These are phyloP conservation scores for Blastobasis adustella DNA, from an alignment of 2,888 invertebrate genomes.

Conservation along the genomic window DNA sequence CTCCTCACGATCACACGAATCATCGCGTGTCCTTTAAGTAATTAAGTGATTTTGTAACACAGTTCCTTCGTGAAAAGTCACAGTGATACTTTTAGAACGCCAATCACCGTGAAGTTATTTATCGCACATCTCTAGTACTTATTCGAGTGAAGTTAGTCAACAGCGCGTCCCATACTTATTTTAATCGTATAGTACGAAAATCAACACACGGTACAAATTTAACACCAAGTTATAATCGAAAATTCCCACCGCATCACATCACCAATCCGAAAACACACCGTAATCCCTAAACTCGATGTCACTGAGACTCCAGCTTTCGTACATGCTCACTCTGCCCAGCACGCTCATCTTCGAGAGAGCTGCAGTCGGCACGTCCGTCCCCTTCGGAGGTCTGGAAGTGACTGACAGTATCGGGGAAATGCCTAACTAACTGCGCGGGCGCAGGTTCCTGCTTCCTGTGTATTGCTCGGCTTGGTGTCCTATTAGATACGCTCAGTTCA, in stretches of 20 bases:
- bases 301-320: constrained; percentile 29
- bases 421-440: constrained; percentile 32
- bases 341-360: constrained; percentile 32
- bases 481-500: constrained; percentile 45
- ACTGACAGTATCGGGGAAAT: constrained; percentile 38
- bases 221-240: no score
- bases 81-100: no score
- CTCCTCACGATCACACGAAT: no score
- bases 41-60: no score
- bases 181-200: no score
- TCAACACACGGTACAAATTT: no score
- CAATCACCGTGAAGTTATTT: no score
- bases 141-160: no score
- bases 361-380: constrained; percentile 24
- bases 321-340: constrained; percentile 21
- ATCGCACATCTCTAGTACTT: no score
- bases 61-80: no score
- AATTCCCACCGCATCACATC: background rate
- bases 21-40: no score
- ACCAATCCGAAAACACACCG: constrained; percentile 4
- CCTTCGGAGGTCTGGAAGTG: constrained; percentile 28
- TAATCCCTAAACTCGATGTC: constrained; percentile 18
- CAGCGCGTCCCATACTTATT: no score
- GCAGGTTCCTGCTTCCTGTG: constrained; percentile 47
- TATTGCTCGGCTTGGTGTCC: constrained; percentile 18